A percentile compares a stretch with the other conserved stretches of the same genome.
Evolutionary conservation across 1,140 invertebrate species (phyloP).

Genomic region (Diuraphis noxia): DNA sequence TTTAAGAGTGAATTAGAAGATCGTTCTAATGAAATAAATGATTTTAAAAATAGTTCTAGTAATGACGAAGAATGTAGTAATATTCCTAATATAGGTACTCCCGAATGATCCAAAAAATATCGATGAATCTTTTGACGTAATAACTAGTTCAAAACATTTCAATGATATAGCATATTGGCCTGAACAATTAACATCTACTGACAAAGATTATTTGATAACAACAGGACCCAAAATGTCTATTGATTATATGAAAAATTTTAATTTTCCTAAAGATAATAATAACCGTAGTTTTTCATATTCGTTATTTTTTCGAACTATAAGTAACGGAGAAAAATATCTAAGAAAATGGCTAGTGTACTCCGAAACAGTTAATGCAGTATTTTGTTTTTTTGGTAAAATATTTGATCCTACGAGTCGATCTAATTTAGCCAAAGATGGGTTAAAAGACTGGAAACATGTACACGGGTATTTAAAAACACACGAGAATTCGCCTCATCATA

Average conservation of each 20-base stretch:
- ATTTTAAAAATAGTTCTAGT: too few relatives aligned
- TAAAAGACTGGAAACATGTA: neutral
- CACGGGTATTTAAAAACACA: neutral
- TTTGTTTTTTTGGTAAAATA: constrained; percentile 4
- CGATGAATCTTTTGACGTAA: neutral
- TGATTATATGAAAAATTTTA: neutral
- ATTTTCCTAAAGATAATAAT: neutral
- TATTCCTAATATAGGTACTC: neutral
- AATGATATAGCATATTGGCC: neutral
- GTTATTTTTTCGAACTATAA: neutral
- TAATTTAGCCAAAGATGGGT: neutral
- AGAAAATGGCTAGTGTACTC: neutral
- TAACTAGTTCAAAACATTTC: neutral
- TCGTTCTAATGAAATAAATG: neutral
- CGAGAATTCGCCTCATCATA: neutral
- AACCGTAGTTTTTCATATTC: neutral
- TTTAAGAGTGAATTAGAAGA: neutral
- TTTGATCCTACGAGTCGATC: neutral
- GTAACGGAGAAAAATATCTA: constrained; percentile 9
- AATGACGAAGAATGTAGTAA: too few relatives aligned
- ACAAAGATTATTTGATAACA: neutral
- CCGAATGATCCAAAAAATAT: neutral
- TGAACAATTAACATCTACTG: neutral
- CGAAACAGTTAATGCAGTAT: neutral
- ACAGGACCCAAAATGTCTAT: neutral